phyloP scores from a whole-genome alignment of 2,888 invertebrate genomes.

The Netelia inedita region DNA sequence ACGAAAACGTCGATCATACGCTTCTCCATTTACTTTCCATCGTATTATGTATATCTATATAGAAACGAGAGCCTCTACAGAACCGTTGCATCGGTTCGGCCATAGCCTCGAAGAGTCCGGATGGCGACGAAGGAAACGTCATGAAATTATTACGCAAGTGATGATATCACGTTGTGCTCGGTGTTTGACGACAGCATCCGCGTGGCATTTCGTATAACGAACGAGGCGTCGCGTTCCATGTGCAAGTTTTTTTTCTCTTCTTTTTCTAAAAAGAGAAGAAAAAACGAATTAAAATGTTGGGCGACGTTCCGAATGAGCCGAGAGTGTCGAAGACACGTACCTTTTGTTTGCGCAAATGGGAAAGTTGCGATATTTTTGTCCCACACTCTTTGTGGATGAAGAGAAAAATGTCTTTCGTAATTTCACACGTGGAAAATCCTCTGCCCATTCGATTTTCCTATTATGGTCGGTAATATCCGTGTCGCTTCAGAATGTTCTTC shows the following conservation, averaged over 20 bases:
- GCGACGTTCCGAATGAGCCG: slow-evolving; percentile 25
- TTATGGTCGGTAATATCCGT: slow-evolving; percentile 11
- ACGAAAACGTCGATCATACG: slow-evolving; percentile 19
- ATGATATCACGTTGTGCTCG: slow-evolving; percentile 1
- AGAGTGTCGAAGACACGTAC: slow-evolving; percentile 27
- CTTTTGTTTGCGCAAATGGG: slow-evolving; percentile 53
- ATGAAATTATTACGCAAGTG: slow-evolving; percentile 12
- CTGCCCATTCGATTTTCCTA: slow-evolving; percentile 23
- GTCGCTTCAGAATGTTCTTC: too few relatives aligned
- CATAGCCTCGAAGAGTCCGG: slow-evolving; percentile 40
- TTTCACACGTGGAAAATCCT: slow-evolving; percentile 27
- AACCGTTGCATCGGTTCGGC: slow-evolving; percentile 25
- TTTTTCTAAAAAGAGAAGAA: background rate
- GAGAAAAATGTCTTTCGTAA: slow-evolving; percentile 49
- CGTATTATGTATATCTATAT: slow-evolving; percentile 1
- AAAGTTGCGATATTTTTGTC: slow-evolving; percentile 30
- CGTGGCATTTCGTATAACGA: background rate
- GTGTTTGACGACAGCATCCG: background rate
- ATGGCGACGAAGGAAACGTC: slow-evolving; percentile 73
- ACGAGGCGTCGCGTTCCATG: background rate
- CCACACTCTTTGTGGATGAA: slow-evolving; percentile 43
- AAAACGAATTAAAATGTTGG: slow-evolving; percentile 40
- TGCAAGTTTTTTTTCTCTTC: background rate
- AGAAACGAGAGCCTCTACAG: background rate
- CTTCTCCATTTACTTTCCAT: slow-evolving; percentile 10